These are phyloP conservation scores for Mus spicilegus DNA, from an alignment of 2,113 vertebrate genomes.

Conservation along the genomic window DNA sequence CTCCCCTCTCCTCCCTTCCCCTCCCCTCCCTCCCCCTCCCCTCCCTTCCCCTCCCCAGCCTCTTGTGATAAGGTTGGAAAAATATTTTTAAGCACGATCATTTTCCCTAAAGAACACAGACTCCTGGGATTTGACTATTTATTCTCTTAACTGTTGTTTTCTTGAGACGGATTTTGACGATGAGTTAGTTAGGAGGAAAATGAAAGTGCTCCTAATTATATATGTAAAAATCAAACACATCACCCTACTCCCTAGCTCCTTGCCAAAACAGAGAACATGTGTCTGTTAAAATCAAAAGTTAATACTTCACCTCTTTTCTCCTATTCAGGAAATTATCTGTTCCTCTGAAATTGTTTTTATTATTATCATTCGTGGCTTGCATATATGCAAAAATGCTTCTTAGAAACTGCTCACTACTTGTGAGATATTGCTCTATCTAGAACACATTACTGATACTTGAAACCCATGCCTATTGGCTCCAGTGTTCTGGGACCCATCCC, in stretches of 20 bases:
- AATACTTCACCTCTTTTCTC: neutral
- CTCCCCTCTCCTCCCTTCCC: too few species aligned
- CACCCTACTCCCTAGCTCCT: neutral
- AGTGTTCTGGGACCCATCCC: neutral
- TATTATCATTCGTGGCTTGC: neutral
- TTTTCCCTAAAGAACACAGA: slow-evolving; percentile 45
- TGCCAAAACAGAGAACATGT: slow-evolving; percentile 26
- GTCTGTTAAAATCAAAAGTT: slow-evolving; percentile 20
- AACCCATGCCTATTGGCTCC: neutral
- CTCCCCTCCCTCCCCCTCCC: too few species aligned
- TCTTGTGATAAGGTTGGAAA: slow-evolving; percentile 27
- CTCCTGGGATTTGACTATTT: slow-evolving; percentile 65
- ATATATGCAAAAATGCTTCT: neutral
- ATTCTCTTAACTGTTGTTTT: slow-evolving; percentile 56
- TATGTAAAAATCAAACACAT: slow-evolving; percentile 33
- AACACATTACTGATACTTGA: neutral
- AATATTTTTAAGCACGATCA: slow-evolving; percentile 57
- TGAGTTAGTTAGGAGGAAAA: slow-evolving; percentile 31
- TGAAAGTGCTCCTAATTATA: neutral
- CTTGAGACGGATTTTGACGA: slow-evolving; percentile 52
- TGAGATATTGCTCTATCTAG: neutral
- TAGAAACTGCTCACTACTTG: neutral
- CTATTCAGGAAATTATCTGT: neutral
- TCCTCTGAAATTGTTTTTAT: neutral
- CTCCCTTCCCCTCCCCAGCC: neutral